phyloP scores from a whole-genome alignment of 2,888 invertebrate species.

The Tupiocoris notatus region DNA sequence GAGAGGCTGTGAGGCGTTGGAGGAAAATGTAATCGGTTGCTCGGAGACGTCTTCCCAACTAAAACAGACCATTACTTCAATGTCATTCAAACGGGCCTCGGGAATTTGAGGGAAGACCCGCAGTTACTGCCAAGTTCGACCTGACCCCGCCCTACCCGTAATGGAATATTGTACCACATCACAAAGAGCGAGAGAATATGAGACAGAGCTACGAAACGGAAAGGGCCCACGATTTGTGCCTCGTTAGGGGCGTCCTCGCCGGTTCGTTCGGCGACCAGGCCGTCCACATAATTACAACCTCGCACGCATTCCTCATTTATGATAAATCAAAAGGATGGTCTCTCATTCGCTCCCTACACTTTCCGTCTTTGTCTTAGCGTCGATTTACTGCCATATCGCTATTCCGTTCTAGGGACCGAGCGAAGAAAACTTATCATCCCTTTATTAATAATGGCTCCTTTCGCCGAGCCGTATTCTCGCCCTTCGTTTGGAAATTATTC shows the following conservation, averaged over 20 bases:
- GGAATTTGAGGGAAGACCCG: background rate
- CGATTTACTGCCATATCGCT: background rate
- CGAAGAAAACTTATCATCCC: conserved; percentile 30
- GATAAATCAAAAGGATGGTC: conserved; percentile 35
- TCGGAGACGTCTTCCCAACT: background rate
- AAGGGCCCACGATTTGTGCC: conserved; percentile 21
- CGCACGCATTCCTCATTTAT: conserved; percentile 42
- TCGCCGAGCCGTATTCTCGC: background rate
- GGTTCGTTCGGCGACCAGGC: background rate
- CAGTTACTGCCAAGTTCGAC: conserved; percentile 12
- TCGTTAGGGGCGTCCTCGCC: conserved; percentile 28
- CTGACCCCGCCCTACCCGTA: conserved; percentile 28
- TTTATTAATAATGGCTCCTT: background rate
- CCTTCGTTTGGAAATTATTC: background rate
- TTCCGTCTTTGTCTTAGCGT: background rate
- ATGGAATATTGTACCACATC: conserved; percentile 34
- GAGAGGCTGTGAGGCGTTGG: conserved; percentile 6
- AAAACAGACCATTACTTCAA: conserved; percentile 39
- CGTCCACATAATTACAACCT: conserved; percentile 39
- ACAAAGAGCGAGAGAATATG: background rate
- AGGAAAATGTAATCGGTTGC: conserved; percentile 32
- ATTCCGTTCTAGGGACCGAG: background rate
- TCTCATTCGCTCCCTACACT: background rate
- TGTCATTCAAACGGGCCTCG: conserved; percentile 35
- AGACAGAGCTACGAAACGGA: background rate